phyloP scores from a whole-genome alignment of 1,140 invertebrate genomes.

The Drosophila repleta region DNA sequence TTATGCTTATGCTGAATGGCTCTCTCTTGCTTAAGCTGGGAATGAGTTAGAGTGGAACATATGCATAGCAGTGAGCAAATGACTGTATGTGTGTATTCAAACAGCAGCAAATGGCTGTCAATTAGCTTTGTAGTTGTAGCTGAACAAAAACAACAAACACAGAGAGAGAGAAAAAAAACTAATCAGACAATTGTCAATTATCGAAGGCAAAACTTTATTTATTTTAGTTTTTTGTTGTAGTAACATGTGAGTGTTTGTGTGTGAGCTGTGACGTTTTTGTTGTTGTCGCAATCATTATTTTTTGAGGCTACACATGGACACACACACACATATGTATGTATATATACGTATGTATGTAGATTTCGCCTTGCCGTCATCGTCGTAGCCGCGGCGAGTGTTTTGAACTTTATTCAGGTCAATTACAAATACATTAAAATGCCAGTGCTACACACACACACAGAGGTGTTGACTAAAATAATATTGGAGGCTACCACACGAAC shows the following conservation, averaged over 20 bases:
- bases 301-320: conserved; percentile 68
- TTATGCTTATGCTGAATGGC: conserved; percentile 2
- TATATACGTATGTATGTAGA: conserved; percentile 63
- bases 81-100: conserved; percentile 4
- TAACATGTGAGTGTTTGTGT: conserved; percentile 17
- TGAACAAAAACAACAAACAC: too few species aligned
- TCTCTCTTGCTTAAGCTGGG: too few species aligned
- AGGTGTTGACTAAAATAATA: conserved; percentile 80
- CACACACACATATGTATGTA: conserved; percentile 38
- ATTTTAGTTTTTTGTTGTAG: conserved; percentile 6
- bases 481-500: conserved; percentile 73
- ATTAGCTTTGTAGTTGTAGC: conserved; percentile 48
- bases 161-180: conserved; percentile 49
- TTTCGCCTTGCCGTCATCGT: conserved; percentile 71
- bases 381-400: conserved; percentile 69
- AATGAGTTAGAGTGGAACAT: not conserved
- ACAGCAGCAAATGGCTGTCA: conserved; percentile 26
- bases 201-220: conserved; percentile 58
- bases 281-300: conserved; percentile 81
- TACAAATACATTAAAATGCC: conserved; percentile 83
- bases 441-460: conserved; percentile 61
- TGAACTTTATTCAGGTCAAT: conserved; percentile 84
- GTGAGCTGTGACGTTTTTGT: conserved; percentile 32
- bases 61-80: too few species aligned
- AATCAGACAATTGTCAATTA: conserved; percentile 80